Evolutionary conservation across 2,888 invertebrate species (phyloP).

Genomic region (Altica lythri): DNA sequence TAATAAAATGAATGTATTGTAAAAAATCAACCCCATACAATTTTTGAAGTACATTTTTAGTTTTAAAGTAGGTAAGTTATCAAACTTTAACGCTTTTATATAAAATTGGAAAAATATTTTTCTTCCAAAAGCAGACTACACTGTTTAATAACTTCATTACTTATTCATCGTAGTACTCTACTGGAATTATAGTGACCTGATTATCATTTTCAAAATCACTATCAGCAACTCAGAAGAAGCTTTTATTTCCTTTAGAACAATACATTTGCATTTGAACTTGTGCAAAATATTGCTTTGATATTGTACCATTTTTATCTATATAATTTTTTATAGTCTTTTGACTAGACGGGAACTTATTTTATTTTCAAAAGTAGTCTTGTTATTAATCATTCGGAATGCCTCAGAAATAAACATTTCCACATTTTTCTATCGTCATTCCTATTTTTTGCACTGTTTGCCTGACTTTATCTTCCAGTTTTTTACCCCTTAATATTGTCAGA

Average conservation of each 20-base stretch:
- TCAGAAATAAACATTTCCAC: constrained; percentile 1
- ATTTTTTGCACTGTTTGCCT: constrained; percentile 9
- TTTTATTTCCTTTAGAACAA: neutral
- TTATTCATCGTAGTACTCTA: neutral
- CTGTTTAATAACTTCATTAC: neutral
- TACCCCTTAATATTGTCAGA: constrained; percentile 24
- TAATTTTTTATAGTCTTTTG: neutral
- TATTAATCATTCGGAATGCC: neutral
- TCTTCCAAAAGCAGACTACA: no score
- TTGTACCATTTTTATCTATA: neutral
- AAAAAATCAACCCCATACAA: no score
- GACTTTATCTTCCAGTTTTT: constrained; percentile 12
- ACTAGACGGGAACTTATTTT: neutral
- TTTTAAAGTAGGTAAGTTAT: no score
- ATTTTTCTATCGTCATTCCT: neutral
- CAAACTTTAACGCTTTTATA: no score
- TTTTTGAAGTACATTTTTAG: no score
- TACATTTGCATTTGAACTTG: neutral
- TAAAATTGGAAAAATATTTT: no score
- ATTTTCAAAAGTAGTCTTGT: neutral
- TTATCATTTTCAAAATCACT: neutral
- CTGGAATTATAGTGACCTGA: neutral
- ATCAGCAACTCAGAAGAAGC: neutral
- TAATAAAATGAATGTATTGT: no score
- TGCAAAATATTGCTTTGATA: neutral